A percentile compares a stretch with the other conserved stretches of the same genome.
Conservation (phyloP, 2,888 invertebrate species). For the Hydriomena furcata region DNA sequence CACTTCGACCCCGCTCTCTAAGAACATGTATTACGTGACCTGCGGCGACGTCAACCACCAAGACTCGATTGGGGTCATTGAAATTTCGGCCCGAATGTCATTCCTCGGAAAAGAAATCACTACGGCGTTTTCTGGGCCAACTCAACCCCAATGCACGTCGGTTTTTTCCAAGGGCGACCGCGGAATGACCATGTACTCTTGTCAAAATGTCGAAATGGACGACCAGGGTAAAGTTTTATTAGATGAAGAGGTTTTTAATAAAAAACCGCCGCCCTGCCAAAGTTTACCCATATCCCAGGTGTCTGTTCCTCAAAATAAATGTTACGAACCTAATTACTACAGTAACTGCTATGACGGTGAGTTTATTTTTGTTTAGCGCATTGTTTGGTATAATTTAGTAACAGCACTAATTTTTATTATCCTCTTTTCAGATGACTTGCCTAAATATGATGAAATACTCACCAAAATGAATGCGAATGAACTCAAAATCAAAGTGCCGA, state of each 20-base stretch:
- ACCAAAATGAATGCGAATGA: constrained; percentile 76
- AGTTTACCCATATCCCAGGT: constrained; percentile 52
- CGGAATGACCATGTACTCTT: constrained; percentile 74
- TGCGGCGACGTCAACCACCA: constrained; percentile 57
- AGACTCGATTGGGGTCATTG: constrained; percentile 72
- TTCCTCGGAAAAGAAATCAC: constrained; percentile 77
- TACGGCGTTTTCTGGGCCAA: constrained; percentile 65
- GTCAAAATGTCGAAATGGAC: constrained; percentile 77
- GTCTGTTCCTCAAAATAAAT: constrained; percentile 49
- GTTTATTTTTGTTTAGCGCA: constrained; percentile 1
- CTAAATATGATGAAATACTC: constrained; percentile 72
- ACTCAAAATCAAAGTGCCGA: constrained; percentile 74
- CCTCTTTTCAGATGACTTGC: constrained; percentile 48
- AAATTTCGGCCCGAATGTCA: constrained; percentile 71
- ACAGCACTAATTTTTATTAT: not conserved
- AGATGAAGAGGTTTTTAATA: constrained; percentile 64
- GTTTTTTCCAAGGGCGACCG: constrained; percentile 65
- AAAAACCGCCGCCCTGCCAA: constrained; percentile 44
- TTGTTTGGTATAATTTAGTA: not conserved
- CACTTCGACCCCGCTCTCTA: constrained; percentile 67
- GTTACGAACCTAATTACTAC: constrained; percentile 35
- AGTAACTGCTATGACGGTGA: constrained; percentile 43
- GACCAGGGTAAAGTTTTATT: constrained; percentile 71
- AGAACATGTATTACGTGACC: constrained; percentile 68
- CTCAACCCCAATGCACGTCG: constrained; percentile 60